Evolutionary conservation across 2,888 invertebrate species (phyloP), one percentile per base, ranked within the genome.

Genomic region (Drosophila meridionalis): DNA sequence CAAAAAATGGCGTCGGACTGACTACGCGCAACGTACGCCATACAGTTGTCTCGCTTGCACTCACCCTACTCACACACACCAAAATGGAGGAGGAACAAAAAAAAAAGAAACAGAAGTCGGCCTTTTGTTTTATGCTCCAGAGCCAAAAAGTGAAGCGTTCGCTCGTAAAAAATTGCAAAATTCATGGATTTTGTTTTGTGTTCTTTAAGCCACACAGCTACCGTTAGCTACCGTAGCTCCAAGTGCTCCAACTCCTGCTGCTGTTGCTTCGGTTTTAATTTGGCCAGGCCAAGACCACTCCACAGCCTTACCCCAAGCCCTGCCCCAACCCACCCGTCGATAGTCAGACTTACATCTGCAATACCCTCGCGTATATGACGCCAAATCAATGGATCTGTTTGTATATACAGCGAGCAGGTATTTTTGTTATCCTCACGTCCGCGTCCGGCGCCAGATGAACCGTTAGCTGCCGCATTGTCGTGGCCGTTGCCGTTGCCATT

Each of bases 341-440:
- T 48, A 47, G 52, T 38, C 26, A 45, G 52, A 87, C 92, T 94
- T 93, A 97, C 97, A 94, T 97, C 97, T 68, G 96, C 95, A 90
- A 96, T 96, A 69, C 96, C 95, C 90, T 96, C 96, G 85, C 97
- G 95, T 90, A 99, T 97, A 92, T 99, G 98, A 91, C 97, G 95
- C 98, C 99, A 99, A 93, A 99, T 97, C 83, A 98, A 96, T 81
- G 99, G 99, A 94, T 99, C 99, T 30, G 99, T 99, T 94, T 99
- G 99, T 93, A 99, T 98, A 93, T 97, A 99, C 80, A 99, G 95
- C 65, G 98, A 98, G 93, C 99, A 99, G 68, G 98, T 97, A 93
- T 97, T 97, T 86, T 95, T 96, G 91, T 96, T 96, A 92, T 96
- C 95, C 84, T 96, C 96, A 82, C 95, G 94, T 8, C 90, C 89